Evolutionary conservation across 1,140 invertebrate genomes (phyloP), one percentile per base, ranked within the genome.

Genomic region (Cryptotermes secundus): DNA sequence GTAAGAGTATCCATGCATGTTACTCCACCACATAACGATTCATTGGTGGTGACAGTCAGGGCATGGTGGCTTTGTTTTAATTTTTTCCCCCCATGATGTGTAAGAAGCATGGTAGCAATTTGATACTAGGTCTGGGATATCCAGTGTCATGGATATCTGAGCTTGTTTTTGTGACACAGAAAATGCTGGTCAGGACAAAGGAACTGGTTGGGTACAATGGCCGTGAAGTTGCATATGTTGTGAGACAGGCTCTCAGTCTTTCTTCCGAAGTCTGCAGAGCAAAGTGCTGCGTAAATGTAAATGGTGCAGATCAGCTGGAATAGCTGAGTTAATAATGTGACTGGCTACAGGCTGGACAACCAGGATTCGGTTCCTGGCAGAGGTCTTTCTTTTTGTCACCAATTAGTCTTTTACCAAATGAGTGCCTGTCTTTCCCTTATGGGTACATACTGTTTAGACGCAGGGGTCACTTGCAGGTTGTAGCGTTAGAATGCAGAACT

Each of bases 111-210:
- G 59, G n/a, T 72, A 72, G 59, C 26, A 72, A 72, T 72, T 72
- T 72, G n/a, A 72, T 72, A 31, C 59, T 31, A 72, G 59, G 59
- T 72, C 59, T 72, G 59, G 59, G 59, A 72, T 72, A 72, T 72
- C 26, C 26, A 72, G n/a, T 72, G 59, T 72, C 59, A 72, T 26
- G n/a, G 59, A 72, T 72, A 72, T 72, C 59, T 10, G 59, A 72
- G 59, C 59, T 72, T 9, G 59, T 72, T 72, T 26, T 7, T 31
- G 14, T 31, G 59, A 72, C 26, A 72, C 26, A 26, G n/a, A 59
- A 59, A 59, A 59, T 59, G 31, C 59, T 3, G 59, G 59, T 72
- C 26, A 31, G 59, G 26, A 72, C 59, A 72, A 72, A 72, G 59
- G 59, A 72, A 72, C 59, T 72, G 59, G 53, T 22, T 59, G 53